A percentile compares a stretch with the other conserved stretches of the same genome.
Evolutionary conservation across 2,113 vertebrate species (phyloP).

Genomic region (Machaerirhynchus nigripectus): DNA sequence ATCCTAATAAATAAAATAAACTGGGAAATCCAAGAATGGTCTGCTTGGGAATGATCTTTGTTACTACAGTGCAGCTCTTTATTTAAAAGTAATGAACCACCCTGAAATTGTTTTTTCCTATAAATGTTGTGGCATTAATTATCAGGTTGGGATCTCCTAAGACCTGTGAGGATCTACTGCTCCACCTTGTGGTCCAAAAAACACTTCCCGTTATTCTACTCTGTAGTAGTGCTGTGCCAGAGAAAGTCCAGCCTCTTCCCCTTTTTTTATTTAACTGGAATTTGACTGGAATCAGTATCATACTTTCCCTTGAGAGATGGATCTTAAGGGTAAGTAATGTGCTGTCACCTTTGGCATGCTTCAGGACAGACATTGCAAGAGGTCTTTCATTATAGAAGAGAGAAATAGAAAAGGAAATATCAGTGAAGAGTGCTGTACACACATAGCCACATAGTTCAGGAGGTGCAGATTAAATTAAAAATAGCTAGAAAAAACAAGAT

Average conservation of each 20-base stretch:
- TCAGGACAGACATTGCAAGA: not conserved
- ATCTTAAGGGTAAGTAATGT: not conserved
- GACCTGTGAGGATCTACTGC: constrained; percentile 38
- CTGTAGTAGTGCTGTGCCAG: not conserved
- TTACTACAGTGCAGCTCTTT: not conserved
- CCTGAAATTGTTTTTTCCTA: not conserved
- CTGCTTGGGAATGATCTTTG: not conserved
- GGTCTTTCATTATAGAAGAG: not conserved
- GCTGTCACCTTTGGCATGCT: not conserved
- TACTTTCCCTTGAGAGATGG: accelerated
- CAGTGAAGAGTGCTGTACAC: not conserved
- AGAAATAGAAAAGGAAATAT: not conserved
- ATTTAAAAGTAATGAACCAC: not conserved
- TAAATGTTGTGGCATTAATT: not conserved
- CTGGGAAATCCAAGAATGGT: not conserved
- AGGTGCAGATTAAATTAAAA: not conserved
- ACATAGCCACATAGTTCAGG: not conserved
- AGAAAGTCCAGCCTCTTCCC: not conserved
- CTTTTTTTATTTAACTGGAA: not conserved
- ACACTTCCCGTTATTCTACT: not conserved
- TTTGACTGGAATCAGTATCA: not conserved
- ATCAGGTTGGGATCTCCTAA: not conserved
- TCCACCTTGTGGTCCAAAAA: constrained; percentile 60
- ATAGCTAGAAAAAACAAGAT: not conserved
- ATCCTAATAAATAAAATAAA: not conserved